phyloP scores from a whole-genome alignment of 2,797 vertebrate genomes.

The Limosa lapponica region DNA sequence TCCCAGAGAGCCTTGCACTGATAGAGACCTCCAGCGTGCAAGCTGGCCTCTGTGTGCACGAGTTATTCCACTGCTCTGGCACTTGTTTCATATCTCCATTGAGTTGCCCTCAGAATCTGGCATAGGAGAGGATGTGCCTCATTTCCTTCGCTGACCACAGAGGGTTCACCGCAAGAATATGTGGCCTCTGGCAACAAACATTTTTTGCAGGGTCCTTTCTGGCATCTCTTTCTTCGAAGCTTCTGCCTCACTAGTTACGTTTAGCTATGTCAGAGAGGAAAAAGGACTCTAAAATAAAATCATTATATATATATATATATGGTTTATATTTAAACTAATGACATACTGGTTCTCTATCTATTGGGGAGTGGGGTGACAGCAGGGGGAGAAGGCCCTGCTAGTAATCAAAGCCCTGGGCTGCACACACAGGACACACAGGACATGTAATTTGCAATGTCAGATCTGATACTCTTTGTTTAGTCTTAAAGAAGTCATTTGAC shows the following conservation, averaged over 20 bases:
- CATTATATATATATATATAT: not conserved
- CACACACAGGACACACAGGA: not conserved
- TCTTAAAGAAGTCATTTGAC: not conserved
- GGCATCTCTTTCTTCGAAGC: not conserved
- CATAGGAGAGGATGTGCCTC: not conserved
- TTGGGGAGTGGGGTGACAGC: not conserved
- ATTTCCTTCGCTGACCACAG: not conserved
- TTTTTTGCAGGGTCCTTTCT: not conserved
- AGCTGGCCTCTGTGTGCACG: not conserved
- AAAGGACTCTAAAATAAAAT: not conserved
- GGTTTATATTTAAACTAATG: not conserved
- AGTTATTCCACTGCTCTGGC: not conserved
- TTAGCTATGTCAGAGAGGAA: not conserved
- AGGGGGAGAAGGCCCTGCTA: not conserved
- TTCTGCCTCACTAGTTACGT: not conserved
- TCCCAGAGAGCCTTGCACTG: slow-evolving; percentile 14
- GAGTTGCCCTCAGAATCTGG: not conserved
- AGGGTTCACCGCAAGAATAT: not conserved
- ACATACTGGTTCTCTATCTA: not conserved
- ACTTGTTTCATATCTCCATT: not conserved
- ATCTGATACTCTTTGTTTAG: not conserved
- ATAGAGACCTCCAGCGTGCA: slow-evolving; percentile 10
- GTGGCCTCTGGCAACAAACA: not conserved
- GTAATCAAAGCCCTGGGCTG: not conserved
- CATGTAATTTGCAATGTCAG: not conserved